A percentile compares a stretch with the other conserved stretches of the same genome.
These are phyloP conservation scores for Larimichthys crocea DNA, from an alignment of 2,113 vertebrate genomes.

Conservation along the genomic window DNA sequence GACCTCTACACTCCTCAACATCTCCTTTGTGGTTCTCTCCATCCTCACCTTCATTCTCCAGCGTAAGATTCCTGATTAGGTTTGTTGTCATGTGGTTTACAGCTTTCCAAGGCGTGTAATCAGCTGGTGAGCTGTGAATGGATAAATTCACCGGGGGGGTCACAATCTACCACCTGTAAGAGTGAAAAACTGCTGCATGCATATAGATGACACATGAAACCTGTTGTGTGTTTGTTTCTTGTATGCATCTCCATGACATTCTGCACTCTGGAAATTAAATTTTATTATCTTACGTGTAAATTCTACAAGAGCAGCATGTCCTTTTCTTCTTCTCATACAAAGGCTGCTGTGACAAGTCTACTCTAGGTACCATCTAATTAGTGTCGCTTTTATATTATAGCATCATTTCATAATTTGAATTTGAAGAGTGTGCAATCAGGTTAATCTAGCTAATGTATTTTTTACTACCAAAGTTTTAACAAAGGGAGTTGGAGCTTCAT, in stretches of 20 bases:
- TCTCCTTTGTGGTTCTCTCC: not conserved
- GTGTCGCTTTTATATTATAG: not conserved
- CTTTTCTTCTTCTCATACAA: not conserved
- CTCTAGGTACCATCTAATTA: conserved; percentile 12
- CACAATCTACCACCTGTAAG: not conserved
- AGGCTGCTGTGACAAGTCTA: conserved; percentile 6
- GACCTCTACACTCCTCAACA: conserved; percentile 5
- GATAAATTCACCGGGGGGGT: not conserved
- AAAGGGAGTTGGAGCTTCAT: no score
- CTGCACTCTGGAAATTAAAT: not conserved
- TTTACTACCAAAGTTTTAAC: no score
- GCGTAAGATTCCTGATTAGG: conserved; percentile 2
- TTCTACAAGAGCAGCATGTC: not conserved
- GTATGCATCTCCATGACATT: not conserved
- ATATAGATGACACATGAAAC: not conserved
- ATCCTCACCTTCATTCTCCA: not conserved
- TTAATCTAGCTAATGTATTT: conserved; percentile 5
- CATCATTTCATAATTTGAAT: not conserved
- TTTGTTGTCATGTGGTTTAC: not conserved
- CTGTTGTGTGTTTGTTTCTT: not conserved
- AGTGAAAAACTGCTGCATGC: not conserved
- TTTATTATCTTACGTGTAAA: not conserved
- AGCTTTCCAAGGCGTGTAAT: conserved; percentile 2
- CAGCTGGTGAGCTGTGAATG: not conserved
- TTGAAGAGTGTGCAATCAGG: conserved; percentile 8